phyloP scores from a whole-genome alignment of 1,140 invertebrate species.

The Solen grandis region DNA sequence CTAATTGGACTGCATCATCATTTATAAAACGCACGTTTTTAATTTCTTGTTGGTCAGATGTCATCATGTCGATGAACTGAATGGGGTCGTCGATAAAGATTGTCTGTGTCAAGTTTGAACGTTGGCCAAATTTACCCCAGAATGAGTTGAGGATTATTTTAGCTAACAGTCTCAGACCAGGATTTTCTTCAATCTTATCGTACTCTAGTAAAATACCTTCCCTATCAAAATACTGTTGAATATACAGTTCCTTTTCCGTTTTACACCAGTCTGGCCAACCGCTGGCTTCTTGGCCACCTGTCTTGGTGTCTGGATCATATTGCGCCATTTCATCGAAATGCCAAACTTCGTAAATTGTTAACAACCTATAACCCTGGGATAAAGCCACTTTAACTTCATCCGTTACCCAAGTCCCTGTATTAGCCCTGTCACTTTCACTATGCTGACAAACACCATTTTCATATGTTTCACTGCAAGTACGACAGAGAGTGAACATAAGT shows the following conservation, averaged over 20 bases:
- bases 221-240: too few species aligned
- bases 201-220: slow-evolving; percentile 78
- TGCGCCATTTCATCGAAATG: slow-evolving; percentile 18
- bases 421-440: background rate
- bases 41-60: slow-evolving; percentile 44
- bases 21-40: slow-evolving; percentile 34
- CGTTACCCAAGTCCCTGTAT: slow-evolving; percentile 6
- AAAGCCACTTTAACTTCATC: background rate
- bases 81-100: too few species aligned
- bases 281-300: slow-evolving; percentile 47
- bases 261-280: slow-evolving; percentile 50
- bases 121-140: slow-evolving; percentile 31
- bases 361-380: background rate
- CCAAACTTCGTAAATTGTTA: slow-evolving; percentile 7
- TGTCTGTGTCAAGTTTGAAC: slow-evolving; percentile 16
- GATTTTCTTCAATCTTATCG: slow-evolving; percentile 76
- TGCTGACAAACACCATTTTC: too few species aligned
- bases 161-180: slow-evolving; percentile 60
- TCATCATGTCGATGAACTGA: slow-evolving; percentile 68
- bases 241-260: slow-evolving; percentile 51
- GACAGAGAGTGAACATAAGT: too few species aligned
- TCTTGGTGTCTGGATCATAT: slow-evolving; percentile 51
- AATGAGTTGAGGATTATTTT: slow-evolving; percentile 63
- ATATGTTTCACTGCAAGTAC: too few species aligned
- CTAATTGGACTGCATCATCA: slow-evolving; percentile 30